Conservation (phyloP, 2,888 invertebrate species). For the Theretra japonica region DNA sequence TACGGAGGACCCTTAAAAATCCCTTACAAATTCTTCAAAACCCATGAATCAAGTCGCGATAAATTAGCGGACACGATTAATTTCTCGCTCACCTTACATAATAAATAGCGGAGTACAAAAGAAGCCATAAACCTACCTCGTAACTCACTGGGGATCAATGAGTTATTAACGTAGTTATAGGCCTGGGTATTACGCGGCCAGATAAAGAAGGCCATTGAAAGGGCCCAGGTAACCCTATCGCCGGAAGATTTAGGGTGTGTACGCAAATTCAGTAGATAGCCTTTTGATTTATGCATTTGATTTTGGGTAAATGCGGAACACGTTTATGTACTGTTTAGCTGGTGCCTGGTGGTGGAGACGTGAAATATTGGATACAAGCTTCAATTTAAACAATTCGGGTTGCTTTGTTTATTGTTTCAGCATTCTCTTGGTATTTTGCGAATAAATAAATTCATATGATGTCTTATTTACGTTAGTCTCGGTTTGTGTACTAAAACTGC, state of each 20-base stretch:
- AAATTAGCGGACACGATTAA: constrained; percentile 46
- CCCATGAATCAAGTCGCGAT: constrained; percentile 39
- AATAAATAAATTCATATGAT: no score
- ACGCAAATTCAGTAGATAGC: constrained; percentile 19
- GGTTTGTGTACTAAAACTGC: no score
- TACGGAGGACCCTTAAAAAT: constrained; percentile 7
- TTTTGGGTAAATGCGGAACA: not conserved
- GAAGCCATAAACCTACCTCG: constrained; percentile 42
- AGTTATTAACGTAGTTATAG: constrained; percentile 56
- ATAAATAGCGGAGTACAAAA: constrained; percentile 35
- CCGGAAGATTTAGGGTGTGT: constrained; percentile 17
- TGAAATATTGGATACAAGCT: no score
- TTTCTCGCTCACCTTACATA: constrained; percentile 39
- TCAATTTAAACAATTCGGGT: no score
- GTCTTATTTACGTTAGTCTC: no score
- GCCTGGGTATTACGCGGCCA: constrained; percentile 34
- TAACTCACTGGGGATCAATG: constrained; percentile 57
- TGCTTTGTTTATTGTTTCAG: no score
- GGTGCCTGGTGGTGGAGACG: not conserved
- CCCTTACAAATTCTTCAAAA: constrained; percentile 25
- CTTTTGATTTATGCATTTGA: constrained; percentile 9
- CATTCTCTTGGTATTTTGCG: no score
- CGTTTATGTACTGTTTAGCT: not conserved
- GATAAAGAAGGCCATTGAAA: constrained; percentile 52
- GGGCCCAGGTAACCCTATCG: constrained; percentile 43